Conservation (phyloP, 2,113 vertebrate species). For the Microcebus griseorufus region DNA sequence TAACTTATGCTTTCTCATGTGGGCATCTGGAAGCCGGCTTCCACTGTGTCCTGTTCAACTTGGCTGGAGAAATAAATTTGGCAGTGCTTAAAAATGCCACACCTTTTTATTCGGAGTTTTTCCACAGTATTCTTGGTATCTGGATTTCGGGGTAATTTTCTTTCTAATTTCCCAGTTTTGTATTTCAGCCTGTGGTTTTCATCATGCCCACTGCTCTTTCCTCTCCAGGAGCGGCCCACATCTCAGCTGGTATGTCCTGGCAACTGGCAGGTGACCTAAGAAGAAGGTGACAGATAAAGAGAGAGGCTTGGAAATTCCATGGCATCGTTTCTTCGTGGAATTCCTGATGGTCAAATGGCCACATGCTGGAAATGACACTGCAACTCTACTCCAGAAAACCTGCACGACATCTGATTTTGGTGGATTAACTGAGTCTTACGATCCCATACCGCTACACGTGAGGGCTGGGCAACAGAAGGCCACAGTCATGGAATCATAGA, state of each 20-base stretch:
- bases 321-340: not conserved
- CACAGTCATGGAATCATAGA: conserved; percentile 5
- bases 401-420: not conserved
- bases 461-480: not conserved
- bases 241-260: not conserved
- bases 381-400: not conserved
- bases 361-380: not conserved
- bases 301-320: not conserved
- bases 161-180: conserved; percentile 24
- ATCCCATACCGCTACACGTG: not conserved
- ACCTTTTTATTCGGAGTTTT: conserved; percentile 69
- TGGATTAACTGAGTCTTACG: not conserved
- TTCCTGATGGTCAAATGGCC: not conserved
- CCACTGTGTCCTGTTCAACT: conserved; percentile 74
- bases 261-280: not conserved
- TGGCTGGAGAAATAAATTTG: conserved; percentile 66
- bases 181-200: not conserved
- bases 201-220: not conserved
- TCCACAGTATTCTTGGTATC: conserved; percentile 41
- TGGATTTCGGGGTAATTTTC: conserved; percentile 47
- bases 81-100: conserved; percentile 64
- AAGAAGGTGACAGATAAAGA: not conserved
- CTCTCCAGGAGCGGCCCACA: not conserved
- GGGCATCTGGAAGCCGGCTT: conserved; percentile 46
- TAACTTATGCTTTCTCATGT: not conserved